These are phyloP conservation scores for Gonocerus acuteangulatus DNA, from an alignment of 2,888 invertebrate species.

Conservation along the genomic window DNA sequence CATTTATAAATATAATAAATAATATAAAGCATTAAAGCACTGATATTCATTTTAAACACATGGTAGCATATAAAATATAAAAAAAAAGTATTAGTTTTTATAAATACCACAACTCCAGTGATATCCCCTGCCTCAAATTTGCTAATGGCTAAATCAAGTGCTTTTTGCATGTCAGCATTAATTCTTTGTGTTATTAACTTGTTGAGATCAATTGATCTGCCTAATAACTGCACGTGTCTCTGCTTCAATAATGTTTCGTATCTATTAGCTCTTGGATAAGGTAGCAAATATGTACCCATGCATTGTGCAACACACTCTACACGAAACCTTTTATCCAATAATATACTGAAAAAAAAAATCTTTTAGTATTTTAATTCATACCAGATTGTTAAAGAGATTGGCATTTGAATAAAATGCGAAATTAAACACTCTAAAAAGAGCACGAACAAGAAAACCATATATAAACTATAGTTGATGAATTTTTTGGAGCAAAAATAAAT, in stretches of 20 bases:
- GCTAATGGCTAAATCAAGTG: slow-evolving; percentile 88
- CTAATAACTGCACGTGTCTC: slow-evolving; percentile 88
- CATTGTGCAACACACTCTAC: slow-evolving; percentile 74
- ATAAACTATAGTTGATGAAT: too few relatives aligned
- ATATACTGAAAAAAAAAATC: slow-evolving; percentile 57
- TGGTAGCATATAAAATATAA: background rate
- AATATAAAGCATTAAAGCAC: background rate
- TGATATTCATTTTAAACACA: background rate
- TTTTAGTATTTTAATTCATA: background rate
- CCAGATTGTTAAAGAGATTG: background rate
- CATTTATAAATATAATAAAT: background rate
- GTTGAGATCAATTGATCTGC: slow-evolving; percentile 91
- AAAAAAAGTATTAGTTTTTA: background rate
- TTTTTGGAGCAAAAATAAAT: too few relatives aligned
- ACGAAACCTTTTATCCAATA: slow-evolving; percentile 93
- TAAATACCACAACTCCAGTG: slow-evolving; percentile 82
- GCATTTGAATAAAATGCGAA: background rate
- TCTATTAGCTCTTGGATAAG: slow-evolving; percentile 81
- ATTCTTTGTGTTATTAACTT: slow-evolving; percentile 88
- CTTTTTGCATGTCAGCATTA: slow-evolving; percentile 91
- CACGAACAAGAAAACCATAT: background rate
- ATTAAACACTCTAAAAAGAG: background rate
- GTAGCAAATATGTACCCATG: slow-evolving; percentile 74
- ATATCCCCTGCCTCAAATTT: slow-evolving; percentile 96
- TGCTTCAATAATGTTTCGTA: slow-evolving; percentile 93